Evolutionary conservation across 2,797 vertebrate species (phyloP).

Genomic region (Eurystomus glaucurus): DNA sequence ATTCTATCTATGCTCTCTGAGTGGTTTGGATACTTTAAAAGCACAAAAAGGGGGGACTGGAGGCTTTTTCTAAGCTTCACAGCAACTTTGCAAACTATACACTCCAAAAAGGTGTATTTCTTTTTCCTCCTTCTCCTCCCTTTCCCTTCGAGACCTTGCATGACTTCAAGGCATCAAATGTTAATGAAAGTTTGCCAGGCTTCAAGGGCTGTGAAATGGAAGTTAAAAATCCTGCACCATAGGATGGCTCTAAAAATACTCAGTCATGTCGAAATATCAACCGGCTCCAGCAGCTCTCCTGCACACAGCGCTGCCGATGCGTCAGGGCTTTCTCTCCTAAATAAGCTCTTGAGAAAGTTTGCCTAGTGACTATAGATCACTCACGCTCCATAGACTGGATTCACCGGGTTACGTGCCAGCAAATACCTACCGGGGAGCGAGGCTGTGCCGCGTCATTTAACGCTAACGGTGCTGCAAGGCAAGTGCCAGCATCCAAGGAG

Average conservation of each 20-base stretch:
- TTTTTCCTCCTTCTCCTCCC: neutral
- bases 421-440: neutral
- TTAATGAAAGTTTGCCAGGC: constrained; percentile 71
- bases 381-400: neutral
- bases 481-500: rapidly evolving
- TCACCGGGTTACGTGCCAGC: neutral
- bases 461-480: neutral
- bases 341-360: constrained; percentile 30
- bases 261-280: neutral
- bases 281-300: constrained; percentile 18
- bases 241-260: constrained; percentile 71
- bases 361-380: neutral
- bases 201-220: constrained; percentile 65
- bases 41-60: neutral
- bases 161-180: constrained; percentile 72
- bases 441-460: neutral
- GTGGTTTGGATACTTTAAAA: neutral
- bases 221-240: constrained; percentile 64
- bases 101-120: neutral
- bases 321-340: neutral
- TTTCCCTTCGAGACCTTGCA: constrained; percentile 4
- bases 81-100: neutral
- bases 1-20: neutral
- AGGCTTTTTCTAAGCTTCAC: neutral
- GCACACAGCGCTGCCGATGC: neutral